Base-by-base conservation (phyloP, 2,797 vertebrate genomes). In the Anguilla megastoma region DNA sequence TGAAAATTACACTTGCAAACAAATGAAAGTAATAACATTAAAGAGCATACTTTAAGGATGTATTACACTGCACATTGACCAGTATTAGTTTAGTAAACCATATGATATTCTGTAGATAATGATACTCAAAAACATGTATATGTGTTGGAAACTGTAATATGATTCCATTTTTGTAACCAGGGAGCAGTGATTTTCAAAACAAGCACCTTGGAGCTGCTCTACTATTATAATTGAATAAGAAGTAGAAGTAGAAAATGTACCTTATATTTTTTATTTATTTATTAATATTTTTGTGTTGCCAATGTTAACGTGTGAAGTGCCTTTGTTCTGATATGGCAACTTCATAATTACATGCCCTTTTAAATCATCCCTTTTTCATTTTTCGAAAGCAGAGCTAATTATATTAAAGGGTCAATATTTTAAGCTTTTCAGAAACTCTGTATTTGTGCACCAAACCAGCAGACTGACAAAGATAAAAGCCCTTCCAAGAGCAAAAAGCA, bases 391-490 rank as follows among this genome's bases (percentile, higher is more conserved):
- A 80, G 91, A 90, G n/a, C 83, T 91, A 92, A 94, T 89, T 90
- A 87, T 82, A 90, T 92, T 89, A 92, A 93, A 91, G 69, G 88
- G 93, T 95, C 95, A 95, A 95, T 96, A 96, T 96, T 96, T 95
- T 95, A 92, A 87, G 91, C 90, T 93, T 94, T 96, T 95, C 92
- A 92, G 41, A 92, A 93, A 94, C 92, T 91, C 88, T 93, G 86
- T 91, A 93, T 95, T 95, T 94, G 89, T 92, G 90, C 92, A 92
- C 92, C 88, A 90, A 93, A 93, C 93, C 91, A 90, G 86, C 91
- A 89, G 88, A 90, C 86, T 91, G 91, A 92, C 90, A 86, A 90
- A 94, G 89, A 93, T 94, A 94, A 95, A 95, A 96, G 95, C 92
- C 92, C 85, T 91, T 91, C 86, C 71, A 89, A 90, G 89, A 92